Evolutionary conservation across 2,113 vertebrate genomes (phyloP).

Genomic region (Calidris pygmaea): DNA sequence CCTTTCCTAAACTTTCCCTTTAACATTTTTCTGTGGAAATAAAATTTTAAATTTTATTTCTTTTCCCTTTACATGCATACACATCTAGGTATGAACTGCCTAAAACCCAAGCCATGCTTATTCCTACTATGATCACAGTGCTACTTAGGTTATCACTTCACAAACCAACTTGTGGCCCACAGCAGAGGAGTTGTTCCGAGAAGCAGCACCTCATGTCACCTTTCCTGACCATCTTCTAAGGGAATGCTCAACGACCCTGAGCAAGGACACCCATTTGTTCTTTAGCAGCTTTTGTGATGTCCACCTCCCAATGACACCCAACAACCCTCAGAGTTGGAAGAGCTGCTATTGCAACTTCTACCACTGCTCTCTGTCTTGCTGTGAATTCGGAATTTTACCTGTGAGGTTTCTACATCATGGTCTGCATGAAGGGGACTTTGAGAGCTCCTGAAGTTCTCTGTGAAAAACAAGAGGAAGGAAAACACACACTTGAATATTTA

Average conservation of each 20-base stretch:
- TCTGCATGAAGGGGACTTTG: neutral
- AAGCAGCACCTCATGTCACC: neutral
- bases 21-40: neutral
- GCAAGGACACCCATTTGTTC: neutral
- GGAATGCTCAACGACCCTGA: neutral
- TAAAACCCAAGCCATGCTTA: neutral
- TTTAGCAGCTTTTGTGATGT: neutral
- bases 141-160: neutral
- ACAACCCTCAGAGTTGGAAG: fast-evolving
- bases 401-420: neutral
- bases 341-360: neutral
- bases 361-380: neutral
- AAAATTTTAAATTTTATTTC: fast-evolving
- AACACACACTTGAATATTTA: neutral
- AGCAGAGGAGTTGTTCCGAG: neutral
- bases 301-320: neutral
- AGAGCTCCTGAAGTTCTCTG: neutral
- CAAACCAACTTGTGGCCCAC: neutral
- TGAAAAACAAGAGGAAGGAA: neutral
- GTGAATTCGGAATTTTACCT: neutral
- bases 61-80: neutral
- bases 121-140: neutral
- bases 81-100: neutral
- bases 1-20: neutral
- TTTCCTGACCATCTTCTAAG: neutral